A percentile compares a stretch with the other conserved stretches of the same genome.
These are phyloP conservation scores for Gyps fulvus DNA, from an alignment of 2,113 vertebrate genomes.

Conservation along the genomic window DNA sequence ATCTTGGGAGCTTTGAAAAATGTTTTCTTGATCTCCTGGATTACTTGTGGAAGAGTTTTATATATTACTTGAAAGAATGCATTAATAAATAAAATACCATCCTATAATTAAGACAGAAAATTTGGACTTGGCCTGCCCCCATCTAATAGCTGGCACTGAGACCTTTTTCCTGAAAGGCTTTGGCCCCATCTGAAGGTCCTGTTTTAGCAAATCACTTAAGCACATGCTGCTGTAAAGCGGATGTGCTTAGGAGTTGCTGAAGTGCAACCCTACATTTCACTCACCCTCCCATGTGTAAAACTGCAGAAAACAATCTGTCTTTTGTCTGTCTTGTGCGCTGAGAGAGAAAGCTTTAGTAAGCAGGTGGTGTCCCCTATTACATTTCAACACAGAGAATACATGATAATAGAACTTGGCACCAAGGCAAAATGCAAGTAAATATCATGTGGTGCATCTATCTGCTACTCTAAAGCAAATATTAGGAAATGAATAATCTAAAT, in stretches of 20 bases:
- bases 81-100: background rate
- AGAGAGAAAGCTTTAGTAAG: background rate
- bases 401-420: background rate
- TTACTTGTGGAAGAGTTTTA: background rate
- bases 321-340: background rate
- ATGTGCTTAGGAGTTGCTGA: background rate
- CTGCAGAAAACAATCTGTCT: background rate
- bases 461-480: slow-evolving; percentile 2
- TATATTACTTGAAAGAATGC: background rate
- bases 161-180: background rate
- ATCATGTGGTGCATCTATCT: background rate
- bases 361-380: background rate
- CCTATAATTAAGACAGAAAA: background rate
- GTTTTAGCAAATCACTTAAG: background rate
- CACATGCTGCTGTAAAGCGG: background rate
- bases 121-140: background rate
- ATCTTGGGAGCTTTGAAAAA: background rate
- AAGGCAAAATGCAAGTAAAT: background rate
- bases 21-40: background rate
- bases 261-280: background rate
- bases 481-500: background rate
- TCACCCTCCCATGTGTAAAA: background rate
- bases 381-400: background rate
- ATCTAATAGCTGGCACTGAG: background rate
- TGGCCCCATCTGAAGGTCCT: background rate